Evolutionary conservation across 2,888 invertebrate genomes (phyloP).

Genomic region (Sceliomorpha sp.): DNA sequence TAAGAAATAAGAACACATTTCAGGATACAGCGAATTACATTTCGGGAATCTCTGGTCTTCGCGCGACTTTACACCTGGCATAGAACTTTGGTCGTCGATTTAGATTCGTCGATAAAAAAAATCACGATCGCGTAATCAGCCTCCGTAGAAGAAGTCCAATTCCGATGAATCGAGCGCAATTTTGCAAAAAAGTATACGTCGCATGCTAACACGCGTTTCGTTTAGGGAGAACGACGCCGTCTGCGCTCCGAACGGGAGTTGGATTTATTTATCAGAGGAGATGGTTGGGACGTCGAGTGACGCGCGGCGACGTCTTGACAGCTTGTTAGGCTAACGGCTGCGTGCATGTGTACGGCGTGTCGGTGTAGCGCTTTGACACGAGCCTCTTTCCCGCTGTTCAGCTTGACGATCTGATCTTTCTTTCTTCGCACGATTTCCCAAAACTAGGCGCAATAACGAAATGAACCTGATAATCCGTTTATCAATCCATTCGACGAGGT

Average conservation of each 20-base stretch:
- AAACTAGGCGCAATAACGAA: background rate
- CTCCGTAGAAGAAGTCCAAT: too few relatives aligned
- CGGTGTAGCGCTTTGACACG: conserved; percentile 58
- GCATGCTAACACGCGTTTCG: conserved; percentile 19
- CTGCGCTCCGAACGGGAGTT: conserved; percentile 33
- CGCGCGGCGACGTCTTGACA: conserved; percentile 80
- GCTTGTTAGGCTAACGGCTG: conserved; percentile 77
- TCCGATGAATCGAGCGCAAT: conserved; percentile 15
- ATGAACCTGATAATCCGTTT: too few relatives aligned
- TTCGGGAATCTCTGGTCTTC: too few relatives aligned
- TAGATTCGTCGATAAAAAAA: too few relatives aligned
- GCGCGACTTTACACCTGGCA: too few relatives aligned
- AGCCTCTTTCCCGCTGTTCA: conserved; percentile 63
- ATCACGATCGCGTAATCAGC: too few relatives aligned
- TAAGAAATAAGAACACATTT: too few relatives aligned
- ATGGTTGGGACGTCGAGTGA: conserved; percentile 75
- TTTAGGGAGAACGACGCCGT: conserved; percentile 35
- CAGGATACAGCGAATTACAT: too few relatives aligned
- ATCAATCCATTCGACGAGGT: too few relatives aligned
- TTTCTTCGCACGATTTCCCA: conserved; percentile 1
- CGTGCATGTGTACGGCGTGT: conserved; percentile 38
- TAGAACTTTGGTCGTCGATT: too few relatives aligned
- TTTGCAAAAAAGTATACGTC: conserved; percentile 22
- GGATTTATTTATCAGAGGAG: conserved; percentile 65
- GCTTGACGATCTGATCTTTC: conserved; percentile 59